Percentiles rank a stretch among this genome's conserved stretches.
Evolutionary conservation across 1,140 invertebrate species (phyloP).

Genomic region (Hestina assimilis): DNA sequence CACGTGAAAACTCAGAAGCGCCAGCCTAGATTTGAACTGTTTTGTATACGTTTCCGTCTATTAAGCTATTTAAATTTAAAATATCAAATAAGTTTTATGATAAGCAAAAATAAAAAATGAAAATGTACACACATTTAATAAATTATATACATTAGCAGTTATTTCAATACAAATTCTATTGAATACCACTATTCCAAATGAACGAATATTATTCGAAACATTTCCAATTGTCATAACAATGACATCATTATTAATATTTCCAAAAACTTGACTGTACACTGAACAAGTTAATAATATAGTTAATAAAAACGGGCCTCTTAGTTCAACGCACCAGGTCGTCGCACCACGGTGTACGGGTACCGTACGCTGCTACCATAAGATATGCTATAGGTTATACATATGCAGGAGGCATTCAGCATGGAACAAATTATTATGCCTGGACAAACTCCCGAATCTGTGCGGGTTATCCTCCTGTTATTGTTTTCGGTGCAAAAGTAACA

Average conservation of each 20-base stretch:
- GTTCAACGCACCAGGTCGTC: slow-evolving; percentile 73
- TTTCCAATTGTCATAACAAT: background rate
- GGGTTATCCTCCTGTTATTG: slow-evolving; percentile 49
- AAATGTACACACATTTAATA: too few species aligned
- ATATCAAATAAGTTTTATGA: too few species aligned
- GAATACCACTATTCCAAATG: too few species aligned
- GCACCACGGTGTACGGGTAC: slow-evolving; percentile 65
- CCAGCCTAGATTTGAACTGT: too few species aligned
- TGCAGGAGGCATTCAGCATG: slow-evolving; percentile 33
- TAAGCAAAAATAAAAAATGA: too few species aligned
- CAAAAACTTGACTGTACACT: slow-evolving; percentile 7
- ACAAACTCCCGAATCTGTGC: slow-evolving; percentile 41
- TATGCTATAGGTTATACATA: slow-evolving; percentile 53
- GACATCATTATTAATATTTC: slow-evolving; percentile 13
- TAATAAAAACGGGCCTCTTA: slow-evolving; percentile 52
- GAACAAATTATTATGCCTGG: slow-evolving; percentile 37
- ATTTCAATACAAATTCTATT: too few species aligned
- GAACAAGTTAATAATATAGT: slow-evolving; percentile 37
- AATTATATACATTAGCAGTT: too few species aligned
- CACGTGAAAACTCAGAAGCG: too few species aligned
- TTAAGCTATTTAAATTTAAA: too few species aligned
- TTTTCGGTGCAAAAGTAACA: slow-evolving; percentile 61
- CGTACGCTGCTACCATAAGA: slow-evolving; percentile 69
- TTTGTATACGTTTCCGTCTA: too few species aligned
- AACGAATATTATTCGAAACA: too few species aligned